A percentile compares a stretch with the other conserved stretches of the same genome.
Conservation (phyloP, 2,113 vertebrate genomes). For the Brienomyrus longianalis region DNA sequence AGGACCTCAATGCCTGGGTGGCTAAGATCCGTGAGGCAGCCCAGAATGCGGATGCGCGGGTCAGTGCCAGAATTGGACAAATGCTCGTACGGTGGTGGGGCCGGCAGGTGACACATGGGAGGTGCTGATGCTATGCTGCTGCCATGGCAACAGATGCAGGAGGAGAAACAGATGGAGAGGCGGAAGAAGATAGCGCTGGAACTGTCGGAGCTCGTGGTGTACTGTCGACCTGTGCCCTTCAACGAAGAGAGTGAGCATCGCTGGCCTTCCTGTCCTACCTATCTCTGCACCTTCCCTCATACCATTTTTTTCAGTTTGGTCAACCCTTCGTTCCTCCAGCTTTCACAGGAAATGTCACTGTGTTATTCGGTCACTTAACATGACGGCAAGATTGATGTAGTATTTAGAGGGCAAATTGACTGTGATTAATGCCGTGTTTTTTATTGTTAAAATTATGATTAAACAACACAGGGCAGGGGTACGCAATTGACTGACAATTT, state of each 20-base stretch:
- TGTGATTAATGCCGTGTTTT: not conserved
- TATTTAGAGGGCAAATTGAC: not conserved
- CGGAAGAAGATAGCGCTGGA: slow-evolving; percentile 69
- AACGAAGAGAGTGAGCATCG: slow-evolving; percentile 62
- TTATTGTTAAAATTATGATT: not conserved
- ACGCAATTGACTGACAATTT: not conserved
- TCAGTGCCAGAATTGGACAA: slow-evolving; percentile 27
- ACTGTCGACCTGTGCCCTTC: slow-evolving; percentile 65
- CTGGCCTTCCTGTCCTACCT: not conserved
- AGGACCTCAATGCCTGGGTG: slow-evolving; percentile 57
- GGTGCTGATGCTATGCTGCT: slow-evolving; percentile 15
- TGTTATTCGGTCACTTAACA: not conserved
- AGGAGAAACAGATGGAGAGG: slow-evolving; percentile 69
- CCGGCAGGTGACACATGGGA: not conserved
- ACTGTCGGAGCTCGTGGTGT: slow-evolving; percentile 65
- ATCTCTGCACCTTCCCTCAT: not conserved
- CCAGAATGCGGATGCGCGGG: slow-evolving; percentile 62
- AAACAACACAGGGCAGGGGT: not conserved
- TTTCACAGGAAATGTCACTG: not conserved
- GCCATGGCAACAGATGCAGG: slow-evolving; percentile 59
- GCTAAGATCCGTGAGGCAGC: slow-evolving; percentile 58
- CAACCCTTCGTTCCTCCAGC: not conserved
- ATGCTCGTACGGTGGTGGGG: not conserved
- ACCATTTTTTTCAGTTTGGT: not conserved
- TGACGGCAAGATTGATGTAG: not conserved